Conservation (phyloP, 2,113 vertebrate species). For the Peromyscus polionotus region DNA sequence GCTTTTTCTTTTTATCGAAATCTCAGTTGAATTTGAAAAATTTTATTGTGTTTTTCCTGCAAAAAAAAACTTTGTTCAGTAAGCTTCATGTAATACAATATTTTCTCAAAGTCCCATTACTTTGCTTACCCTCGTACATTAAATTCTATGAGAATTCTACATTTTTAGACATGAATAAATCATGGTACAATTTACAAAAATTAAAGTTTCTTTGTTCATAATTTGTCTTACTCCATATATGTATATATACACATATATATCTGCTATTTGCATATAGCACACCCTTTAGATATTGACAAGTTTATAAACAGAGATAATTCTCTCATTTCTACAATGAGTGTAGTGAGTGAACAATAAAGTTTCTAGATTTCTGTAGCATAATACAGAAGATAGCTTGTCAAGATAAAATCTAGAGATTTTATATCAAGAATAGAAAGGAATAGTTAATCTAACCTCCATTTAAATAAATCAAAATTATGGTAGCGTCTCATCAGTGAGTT, state of each 20-base stretch:
- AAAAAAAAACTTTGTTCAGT: constrained; percentile 22
- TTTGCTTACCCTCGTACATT: constrained; percentile 53
- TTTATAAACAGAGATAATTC: constrained; percentile 40
- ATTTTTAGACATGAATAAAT: constrained; percentile 17
- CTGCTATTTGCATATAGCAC: background rate
- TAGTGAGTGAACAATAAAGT: background rate
- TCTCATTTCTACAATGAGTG: background rate
- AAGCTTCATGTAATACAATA: constrained; percentile 38
- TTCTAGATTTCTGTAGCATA: background rate
- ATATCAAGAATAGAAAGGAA: constrained; percentile 4
- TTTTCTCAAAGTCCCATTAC: constrained; percentile 34
- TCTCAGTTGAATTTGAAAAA: constrained; percentile 51
- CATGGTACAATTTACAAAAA: background rate
- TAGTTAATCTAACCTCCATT: background rate
- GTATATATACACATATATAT: background rate
- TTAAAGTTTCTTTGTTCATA: background rate
- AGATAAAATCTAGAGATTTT: constrained; percentile 3
- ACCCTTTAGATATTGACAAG: background rate
- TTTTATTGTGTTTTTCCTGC: background rate
- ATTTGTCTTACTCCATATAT: background rate
- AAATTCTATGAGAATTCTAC: constrained; percentile 17
- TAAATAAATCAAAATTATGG: constrained; percentile 62
- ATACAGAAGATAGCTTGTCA: constrained; percentile 26
- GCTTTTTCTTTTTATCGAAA: constrained; percentile 22
- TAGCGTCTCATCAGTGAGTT: constrained; percentile 61